Conservation (phyloP, 1,140 invertebrate genomes). For the Holcopasites calliopsidis region DNA sequence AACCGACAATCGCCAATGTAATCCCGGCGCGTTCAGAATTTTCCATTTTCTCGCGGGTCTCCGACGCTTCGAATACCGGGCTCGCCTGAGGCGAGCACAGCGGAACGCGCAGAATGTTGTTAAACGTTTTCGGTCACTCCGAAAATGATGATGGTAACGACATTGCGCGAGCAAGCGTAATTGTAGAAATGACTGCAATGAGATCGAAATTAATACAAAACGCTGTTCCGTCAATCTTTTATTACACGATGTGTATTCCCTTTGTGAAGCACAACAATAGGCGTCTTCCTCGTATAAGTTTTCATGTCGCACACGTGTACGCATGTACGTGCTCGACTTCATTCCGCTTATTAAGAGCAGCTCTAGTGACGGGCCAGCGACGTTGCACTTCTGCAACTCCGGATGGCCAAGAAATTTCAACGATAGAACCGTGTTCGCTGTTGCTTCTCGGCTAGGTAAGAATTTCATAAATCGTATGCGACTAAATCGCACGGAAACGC, state of each 20-base stretch:
- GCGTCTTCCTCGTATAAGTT: neutral
- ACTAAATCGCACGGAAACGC: slow-evolving; percentile 45
- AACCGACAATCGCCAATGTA: neutral
- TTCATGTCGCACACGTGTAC: neutral
- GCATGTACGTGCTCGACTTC: no score
- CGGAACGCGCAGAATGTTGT: no score
- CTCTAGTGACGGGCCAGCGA: neutral
- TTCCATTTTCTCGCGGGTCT: neutral
- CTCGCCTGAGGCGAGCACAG: no score
- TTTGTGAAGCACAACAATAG: neutral
- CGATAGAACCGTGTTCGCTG: neutral
- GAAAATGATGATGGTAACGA: no score
- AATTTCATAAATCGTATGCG: slow-evolving; percentile 45
- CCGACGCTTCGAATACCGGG: neutral
- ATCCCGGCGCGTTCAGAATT: neutral
- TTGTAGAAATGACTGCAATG: no score
- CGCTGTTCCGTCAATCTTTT: no score
- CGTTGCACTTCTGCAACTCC: neutral
- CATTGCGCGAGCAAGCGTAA: no score
- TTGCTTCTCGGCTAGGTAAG: no score
- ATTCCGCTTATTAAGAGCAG: neutral
- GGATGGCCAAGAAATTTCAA: neutral
- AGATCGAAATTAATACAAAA: neutral
- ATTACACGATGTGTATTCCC: no score
- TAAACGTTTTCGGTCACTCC: no score